phyloP scores from a whole-genome alignment of 2,113 vertebrate genomes.

The Theristicus caerulescens region DNA sequence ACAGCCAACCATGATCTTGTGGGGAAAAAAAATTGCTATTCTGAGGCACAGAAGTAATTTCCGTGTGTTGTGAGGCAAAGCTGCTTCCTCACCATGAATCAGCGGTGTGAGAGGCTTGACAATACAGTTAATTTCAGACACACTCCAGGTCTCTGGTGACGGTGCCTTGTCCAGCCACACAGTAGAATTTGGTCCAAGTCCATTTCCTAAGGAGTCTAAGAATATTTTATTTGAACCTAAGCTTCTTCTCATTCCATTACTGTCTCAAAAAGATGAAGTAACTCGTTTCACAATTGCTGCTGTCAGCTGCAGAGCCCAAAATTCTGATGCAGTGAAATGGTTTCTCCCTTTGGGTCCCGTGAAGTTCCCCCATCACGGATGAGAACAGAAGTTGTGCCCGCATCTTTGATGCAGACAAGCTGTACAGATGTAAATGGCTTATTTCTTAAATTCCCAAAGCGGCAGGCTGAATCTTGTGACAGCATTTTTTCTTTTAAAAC shows the following conservation, averaged over 20 bases:
- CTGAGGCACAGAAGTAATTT: neutral
- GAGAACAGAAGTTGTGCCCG: neutral
- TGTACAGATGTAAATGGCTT: neutral
- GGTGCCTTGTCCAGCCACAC: neutral
- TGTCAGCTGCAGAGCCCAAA: neutral
- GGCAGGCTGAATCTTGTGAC: neutral
- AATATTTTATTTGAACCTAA: neutral
- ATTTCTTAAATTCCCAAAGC: neutral
- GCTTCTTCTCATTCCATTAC: neutral
- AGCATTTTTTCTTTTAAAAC: neutral
- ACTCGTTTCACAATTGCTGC: neutral
- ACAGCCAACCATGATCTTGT: rapidly evolving
- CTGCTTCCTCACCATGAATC: neutral
- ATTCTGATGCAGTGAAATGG: rapidly evolving
- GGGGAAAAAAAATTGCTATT: neutral
- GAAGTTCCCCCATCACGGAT: neutral
- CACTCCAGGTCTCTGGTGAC: neutral
- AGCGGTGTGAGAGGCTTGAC: neutral
- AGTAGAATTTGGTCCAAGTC: neutral
- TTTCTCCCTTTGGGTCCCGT: neutral
- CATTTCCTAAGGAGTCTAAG: neutral
- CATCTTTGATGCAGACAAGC: neutral
- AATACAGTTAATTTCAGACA: neutral
- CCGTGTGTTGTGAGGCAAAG: neutral
- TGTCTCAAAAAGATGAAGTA: neutral